Evolutionary conservation across 2,888 invertebrate genomes (phyloP), one percentile per base, ranked within the genome.

Genomic region (Yponomeuta evonymella): DNA sequence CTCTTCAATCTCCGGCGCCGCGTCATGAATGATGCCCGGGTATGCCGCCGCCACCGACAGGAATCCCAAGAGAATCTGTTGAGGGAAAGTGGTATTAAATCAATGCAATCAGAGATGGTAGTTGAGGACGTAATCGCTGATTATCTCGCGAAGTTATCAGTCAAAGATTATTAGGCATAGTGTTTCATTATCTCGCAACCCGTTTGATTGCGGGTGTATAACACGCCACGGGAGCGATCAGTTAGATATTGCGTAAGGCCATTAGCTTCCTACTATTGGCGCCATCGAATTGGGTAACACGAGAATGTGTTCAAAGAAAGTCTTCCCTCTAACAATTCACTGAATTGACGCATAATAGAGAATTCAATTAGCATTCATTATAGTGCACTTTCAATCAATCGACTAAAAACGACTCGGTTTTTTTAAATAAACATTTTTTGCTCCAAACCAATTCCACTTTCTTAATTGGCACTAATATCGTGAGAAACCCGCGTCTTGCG

Each of bases 21-120:
- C 90, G 29, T 92, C 87, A 75, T 93, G 92, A 74, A 92, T 83
- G 72, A 90, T 74, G 73, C 91, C 90, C 63, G 92, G 90, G 76
- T 88, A 88, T 64, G 92, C 92, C 73, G 88, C 82, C 75, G 81
- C 92, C 73, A 87, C 87, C 73, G 91, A 88, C 77, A 93, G 77
- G 77, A 90, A 84, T 83, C 91, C 92, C 86, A 93, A 83, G 82
- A 91, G 88, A 84, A 90, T 83, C 93, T 93, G 86, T 68, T 73
- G 78, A 78, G 72, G 73, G 58, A 76, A 74, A 69, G 23, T 64
- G 6, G 48, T 48, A 6, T 65, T 65, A 29, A 70, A 51, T 51
- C 23, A 15, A 51, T 10, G 8, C 51, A 29, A 48, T 48, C 12
- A 51, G 33, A 58, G 51, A 58, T 69, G 69, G 15, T 15, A 58